phyloP scores from a whole-genome alignment of 2,888 invertebrate species.

The Galeruca laticollis region DNA sequence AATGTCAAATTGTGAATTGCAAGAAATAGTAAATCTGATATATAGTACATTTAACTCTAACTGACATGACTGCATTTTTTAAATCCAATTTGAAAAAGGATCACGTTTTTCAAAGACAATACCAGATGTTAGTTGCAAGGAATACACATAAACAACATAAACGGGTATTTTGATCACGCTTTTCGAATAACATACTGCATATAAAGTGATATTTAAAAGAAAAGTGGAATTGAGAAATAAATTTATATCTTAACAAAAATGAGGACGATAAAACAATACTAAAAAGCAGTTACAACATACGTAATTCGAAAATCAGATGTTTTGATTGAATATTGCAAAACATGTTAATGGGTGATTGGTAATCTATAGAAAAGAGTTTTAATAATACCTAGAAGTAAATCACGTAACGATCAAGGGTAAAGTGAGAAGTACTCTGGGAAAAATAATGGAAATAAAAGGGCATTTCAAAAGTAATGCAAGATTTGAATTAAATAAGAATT shows the following conservation, averaged over 20 bases:
- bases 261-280: neutral
- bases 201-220: constrained; percentile 17
- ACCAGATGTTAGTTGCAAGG: constrained; percentile 1
- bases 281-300: neutral
- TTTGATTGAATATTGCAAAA: neutral
- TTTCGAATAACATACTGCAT: neutral
- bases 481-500: neutral
- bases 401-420: too few species aligned
- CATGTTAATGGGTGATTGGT: neutral
- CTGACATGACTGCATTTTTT: neutral
- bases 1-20: too few species aligned
- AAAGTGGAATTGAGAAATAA: constrained; percentile 9
- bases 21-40: too few species aligned
- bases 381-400: too few species aligned
- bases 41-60: too few species aligned
- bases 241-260: neutral
- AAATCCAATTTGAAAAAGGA: neutral
- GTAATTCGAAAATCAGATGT: neutral
- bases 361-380: too few species aligned
- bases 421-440: too few species aligned
- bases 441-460: too few species aligned
- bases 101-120: constrained; percentile 12
- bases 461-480: too few species aligned
- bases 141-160: neutral
- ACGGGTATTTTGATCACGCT: constrained; percentile 13